phyloP scores from a whole-genome alignment of 2,113 vertebrate genomes.

The Campylomormyrus numenius region DNA sequence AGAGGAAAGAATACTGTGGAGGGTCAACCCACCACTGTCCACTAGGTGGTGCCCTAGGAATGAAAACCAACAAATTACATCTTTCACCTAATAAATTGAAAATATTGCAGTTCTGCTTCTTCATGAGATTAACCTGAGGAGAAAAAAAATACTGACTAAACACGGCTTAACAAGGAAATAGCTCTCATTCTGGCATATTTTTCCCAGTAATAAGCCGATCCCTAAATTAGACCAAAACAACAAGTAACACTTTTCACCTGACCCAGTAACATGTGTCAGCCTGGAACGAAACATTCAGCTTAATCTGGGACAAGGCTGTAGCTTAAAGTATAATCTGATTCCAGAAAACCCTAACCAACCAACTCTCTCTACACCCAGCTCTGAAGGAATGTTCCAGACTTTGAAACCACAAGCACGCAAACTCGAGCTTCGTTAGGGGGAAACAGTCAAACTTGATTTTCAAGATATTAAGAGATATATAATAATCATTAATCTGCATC shows the following conservation, averaged over 20 bases:
- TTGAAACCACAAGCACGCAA: background rate
- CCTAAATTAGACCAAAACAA: conserved; percentile 2
- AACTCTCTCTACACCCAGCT: background rate
- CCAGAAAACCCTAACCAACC: background rate
- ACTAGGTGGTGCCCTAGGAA: background rate
- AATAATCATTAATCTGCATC: background rate
- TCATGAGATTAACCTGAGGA: background rate
- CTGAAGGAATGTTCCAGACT: background rate
- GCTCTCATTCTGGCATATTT: background rate
- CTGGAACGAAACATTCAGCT: background rate
- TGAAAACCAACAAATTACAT: background rate
- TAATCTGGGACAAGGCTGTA: background rate
- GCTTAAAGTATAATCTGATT: conserved; percentile 11
- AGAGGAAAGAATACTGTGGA: background rate
- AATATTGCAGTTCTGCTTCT: background rate
- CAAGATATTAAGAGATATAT: background rate
- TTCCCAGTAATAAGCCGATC: background rate
- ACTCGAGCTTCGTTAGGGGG: background rate
- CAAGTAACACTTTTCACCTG: background rate
- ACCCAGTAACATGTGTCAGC: background rate
- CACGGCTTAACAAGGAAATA: background rate
- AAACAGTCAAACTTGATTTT: background rate
- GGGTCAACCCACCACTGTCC: background rate
- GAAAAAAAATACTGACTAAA: background rate
- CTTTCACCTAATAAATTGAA: background rate